Conservation (phyloP, 2,888 invertebrate species). For the Calliscelio sp. region DNA sequence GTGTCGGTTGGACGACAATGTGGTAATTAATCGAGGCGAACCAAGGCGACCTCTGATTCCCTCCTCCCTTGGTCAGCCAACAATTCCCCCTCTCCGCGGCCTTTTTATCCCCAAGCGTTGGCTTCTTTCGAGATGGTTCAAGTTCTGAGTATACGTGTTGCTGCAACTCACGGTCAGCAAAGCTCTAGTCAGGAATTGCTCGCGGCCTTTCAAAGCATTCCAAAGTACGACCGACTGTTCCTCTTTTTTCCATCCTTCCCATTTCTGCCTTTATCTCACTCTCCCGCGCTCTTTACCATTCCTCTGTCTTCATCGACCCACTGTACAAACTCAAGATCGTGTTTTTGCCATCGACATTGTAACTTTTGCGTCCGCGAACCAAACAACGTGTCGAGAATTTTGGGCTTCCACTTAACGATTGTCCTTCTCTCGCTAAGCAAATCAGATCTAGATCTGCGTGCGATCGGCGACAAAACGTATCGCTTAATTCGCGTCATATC, state of each 20-base stretch:
- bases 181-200: conserved; percentile 80
- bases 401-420: conserved; percentile 67
- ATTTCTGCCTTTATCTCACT: conserved; percentile 67
- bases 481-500: conserved; percentile 62
- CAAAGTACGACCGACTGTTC: conserved; percentile 83
- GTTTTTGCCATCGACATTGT: conserved; percentile 73
- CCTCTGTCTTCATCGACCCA: conserved; percentile 79
- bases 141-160: conserved; percentile 76
- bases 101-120: conserved; percentile 61
- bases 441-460: conserved; percentile 52
- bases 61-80: conserved; percentile 40
- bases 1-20: conserved; percentile 83
- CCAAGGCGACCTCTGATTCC: conserved; percentile 79
- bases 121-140: conserved; percentile 80
- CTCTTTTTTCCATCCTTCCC: conserved; percentile 75
- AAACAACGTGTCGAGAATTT: conserved; percentile 69
- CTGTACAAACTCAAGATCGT: conserved; percentile 78
- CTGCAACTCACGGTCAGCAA: conserved; percentile 79
- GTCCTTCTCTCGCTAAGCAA: conserved; percentile 57
- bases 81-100: conserved; percentile 49
- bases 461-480: conserved; percentile 35
- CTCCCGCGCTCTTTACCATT: conserved; percentile 71
- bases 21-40: conserved; percentile 86
- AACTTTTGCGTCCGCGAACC: conserved; percentile 56
- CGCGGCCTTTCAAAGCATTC: conserved; percentile 86